These are phyloP conservation scores for Lochmaea capreae DNA, from an alignment of 2,888 invertebrate species.

Conservation along the genomic window DNA sequence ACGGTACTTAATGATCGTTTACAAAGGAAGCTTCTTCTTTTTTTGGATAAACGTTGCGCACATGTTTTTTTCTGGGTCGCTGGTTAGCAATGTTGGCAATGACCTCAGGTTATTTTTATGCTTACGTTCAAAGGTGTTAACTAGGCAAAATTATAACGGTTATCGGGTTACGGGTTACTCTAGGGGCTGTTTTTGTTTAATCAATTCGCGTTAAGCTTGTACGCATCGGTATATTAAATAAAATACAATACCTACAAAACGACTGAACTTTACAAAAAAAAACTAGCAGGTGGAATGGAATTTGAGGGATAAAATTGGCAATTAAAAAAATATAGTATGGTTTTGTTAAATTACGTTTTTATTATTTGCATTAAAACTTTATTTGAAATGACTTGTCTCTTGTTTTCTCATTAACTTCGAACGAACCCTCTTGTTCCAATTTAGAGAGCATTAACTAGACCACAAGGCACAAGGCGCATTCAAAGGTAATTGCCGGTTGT, in stretches of 20 bases:
- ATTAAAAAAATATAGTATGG: too few species aligned
- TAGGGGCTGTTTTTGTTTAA: background rate
- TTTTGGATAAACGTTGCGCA: background rate
- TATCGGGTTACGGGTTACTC: background rate
- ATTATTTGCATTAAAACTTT: background rate
- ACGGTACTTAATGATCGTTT: background rate
- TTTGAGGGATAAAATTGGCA: too few species aligned
- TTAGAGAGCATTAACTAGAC: background rate
- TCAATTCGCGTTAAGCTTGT: background rate
- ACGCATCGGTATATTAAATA: too few species aligned
- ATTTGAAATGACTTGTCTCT: background rate
- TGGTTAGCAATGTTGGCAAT: background rate
- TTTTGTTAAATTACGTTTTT: background rate
- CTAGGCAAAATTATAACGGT: background rate
- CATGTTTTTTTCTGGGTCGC: background rate
- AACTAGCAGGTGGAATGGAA: too few species aligned
- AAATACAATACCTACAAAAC: too few species aligned
- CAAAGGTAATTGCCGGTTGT: background rate
- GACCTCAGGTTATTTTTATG: conserved; percentile 2
- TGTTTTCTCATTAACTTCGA: too few species aligned
- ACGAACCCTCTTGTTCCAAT: background rate
- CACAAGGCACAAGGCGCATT: background rate
- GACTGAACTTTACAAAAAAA: too few species aligned
- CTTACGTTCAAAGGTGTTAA: background rate
- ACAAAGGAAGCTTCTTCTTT: background rate